Conservation (phyloP, 2,113 vertebrate species). For the Sinocyclocheilus anophthalmus region DNA sequence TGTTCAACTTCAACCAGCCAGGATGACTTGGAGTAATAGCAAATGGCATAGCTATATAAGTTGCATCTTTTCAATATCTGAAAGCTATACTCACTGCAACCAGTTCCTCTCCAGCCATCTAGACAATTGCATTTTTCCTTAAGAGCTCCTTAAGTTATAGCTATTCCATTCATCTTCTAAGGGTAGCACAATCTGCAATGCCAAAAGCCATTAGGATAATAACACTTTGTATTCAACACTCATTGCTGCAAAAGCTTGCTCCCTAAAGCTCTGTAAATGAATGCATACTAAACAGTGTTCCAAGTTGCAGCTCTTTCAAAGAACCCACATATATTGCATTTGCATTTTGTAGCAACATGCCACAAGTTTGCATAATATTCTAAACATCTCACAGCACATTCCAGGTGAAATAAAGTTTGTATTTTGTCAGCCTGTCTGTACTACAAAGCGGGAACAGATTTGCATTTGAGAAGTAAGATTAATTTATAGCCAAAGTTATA, state of each 20-base stretch:
- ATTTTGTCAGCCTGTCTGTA: slow-evolving; percentile 20
- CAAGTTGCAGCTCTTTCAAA: not conserved
- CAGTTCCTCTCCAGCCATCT: not conserved
- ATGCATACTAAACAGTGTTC: slow-evolving; percentile 35
- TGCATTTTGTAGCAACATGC: not conserved
- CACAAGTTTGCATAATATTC: slow-evolving; percentile 16
- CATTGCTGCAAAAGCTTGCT: slow-evolving; percentile 2
- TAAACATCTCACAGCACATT: not conserved
- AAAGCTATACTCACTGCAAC: not conserved
- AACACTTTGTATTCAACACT: slow-evolving; percentile 12
- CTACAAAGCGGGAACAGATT: slow-evolving; percentile 28
- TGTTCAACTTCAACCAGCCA: not conserved
- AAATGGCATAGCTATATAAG: not conserved
- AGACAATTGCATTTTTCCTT: not conserved
- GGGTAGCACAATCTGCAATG: slow-evolving; percentile 6
- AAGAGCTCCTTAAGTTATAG: not conserved
- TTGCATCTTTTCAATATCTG: not conserved
- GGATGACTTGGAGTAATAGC: not conserved
- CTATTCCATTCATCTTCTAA: not conserved
- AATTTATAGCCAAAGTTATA: slow-evolving; percentile 41
- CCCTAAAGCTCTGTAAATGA: slow-evolving; percentile 7
- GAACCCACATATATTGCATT: not conserved
- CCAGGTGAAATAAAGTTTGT: slow-evolving; percentile 14
- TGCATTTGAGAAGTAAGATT: slow-evolving; percentile 42
- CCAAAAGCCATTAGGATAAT: slow-evolving; percentile 34